Conservation (phyloP, 2,797 vertebrate genomes). For the Tadarida brasiliensis region DNA sequence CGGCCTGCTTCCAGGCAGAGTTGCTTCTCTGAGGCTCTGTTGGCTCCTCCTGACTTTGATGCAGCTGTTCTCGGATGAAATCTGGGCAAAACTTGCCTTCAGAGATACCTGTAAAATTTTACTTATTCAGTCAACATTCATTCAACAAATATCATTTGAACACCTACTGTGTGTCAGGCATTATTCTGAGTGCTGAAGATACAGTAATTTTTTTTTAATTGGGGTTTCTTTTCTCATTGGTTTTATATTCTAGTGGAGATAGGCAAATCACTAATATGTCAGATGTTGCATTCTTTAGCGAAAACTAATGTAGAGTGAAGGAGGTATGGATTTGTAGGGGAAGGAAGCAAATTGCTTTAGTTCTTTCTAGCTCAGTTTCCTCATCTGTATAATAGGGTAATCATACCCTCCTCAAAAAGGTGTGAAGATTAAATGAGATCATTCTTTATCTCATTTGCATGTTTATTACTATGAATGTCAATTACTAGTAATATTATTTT, state of each 20-base stretch:
- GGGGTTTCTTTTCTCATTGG: neutral
- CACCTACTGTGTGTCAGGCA: neutral
- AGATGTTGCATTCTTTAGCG: neutral
- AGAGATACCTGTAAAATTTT: neutral
- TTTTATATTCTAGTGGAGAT: neutral
- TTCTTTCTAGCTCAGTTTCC: neutral
- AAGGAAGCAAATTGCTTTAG: neutral
- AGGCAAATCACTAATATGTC: neutral
- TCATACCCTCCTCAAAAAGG: neutral
- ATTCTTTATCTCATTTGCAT: neutral
- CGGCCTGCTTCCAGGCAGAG: slow-evolving; percentile 15
- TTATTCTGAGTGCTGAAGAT: slow-evolving; percentile 20
- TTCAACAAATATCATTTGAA: neutral
- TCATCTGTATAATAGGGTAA: neutral
- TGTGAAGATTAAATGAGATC: neutral
- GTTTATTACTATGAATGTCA: neutral
- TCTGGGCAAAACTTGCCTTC: neutral
- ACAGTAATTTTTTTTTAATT: neutral
- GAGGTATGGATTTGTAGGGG: neutral
- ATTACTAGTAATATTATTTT: neutral
- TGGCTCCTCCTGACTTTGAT: slow-evolving; percentile 55
- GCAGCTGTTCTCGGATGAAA: slow-evolving; percentile 47
- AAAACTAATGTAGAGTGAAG: neutral
- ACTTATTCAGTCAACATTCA: neutral
- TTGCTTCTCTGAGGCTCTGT: slow-evolving; percentile 45